Evolutionary conservation across 2,113 vertebrate genomes (phyloP).

Genomic region (Daphoenositta chrysoptera): DNA sequence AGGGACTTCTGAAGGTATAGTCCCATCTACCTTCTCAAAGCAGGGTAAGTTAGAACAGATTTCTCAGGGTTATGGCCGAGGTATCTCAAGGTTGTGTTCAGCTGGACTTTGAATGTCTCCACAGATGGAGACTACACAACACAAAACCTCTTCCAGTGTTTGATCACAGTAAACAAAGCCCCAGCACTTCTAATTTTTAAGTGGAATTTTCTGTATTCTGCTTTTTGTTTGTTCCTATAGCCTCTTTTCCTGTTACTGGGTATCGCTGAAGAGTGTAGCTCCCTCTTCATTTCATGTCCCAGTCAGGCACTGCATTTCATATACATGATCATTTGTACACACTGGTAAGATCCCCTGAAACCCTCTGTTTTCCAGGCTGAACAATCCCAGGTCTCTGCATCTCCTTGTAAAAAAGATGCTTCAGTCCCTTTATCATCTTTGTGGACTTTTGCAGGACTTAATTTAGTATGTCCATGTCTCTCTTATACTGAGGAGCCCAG

Average conservation of each 20-base stretch:
- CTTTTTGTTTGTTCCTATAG: background rate
- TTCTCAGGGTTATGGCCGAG: background rate
- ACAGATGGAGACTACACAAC: background rate
- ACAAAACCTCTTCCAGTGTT: background rate
- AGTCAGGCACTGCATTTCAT: background rate
- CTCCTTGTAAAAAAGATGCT: background rate
- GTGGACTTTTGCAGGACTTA: background rate
- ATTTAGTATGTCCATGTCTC: background rate
- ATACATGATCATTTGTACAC: background rate
- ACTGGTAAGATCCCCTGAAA: background rate
- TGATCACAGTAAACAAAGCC: background rate
- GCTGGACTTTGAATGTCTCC: background rate
- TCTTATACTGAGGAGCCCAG: background rate
- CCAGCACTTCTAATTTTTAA: background rate
- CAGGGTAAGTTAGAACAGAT: background rate
- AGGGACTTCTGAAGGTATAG: background rate
- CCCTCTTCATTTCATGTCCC: background rate
- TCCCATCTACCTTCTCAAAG: background rate
- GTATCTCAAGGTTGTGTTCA: background rate
- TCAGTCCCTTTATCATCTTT: background rate
- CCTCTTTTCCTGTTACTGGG: background rate
- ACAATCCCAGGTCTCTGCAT: background rate
- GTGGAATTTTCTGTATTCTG: background rate
- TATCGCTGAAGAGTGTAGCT: background rate
- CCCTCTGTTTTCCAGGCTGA: background rate